These are phyloP conservation scores for Oopsacas minuta DNA, from an alignment of 37 sponge, comb jelly and placozoan species.

Conservation along the genomic window DNA sequence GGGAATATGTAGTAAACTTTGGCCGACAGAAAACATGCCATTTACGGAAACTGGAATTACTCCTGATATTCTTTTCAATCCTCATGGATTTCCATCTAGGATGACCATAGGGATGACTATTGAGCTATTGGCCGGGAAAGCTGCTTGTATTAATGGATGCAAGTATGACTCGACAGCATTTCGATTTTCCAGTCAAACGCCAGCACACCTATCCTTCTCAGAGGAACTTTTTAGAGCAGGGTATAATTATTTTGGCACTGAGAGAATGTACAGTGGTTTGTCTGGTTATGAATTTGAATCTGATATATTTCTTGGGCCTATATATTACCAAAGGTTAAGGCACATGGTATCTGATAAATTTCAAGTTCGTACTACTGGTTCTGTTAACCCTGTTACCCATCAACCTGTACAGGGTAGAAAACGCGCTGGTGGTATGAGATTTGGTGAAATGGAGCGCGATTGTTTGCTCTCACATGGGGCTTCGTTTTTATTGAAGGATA, in stretches of 20 bases:
- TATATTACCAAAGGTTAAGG: slow-evolving; percentile 92
- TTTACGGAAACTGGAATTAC: slow-evolving; percentile 92
- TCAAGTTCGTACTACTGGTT: slow-evolving; percentile 96
- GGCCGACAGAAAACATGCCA: slow-evolving; percentile 92
- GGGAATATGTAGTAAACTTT: slow-evolving; percentile 76
- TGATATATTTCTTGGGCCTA: slow-evolving; percentile 83
- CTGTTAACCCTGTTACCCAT: slow-evolving; percentile 81
- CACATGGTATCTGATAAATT: slow-evolving; percentile 98
- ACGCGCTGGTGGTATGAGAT: slow-evolving; percentile 71
- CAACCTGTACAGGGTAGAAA: slow-evolving; percentile 80
- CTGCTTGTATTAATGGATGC: slow-evolving; percentile 66
- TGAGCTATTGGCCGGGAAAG: slow-evolving; percentile 96
- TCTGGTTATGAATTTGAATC: slow-evolving; percentile 86
- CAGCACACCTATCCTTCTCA: slow-evolving; percentile 76
- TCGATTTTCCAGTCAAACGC: slow-evolving; percentile 65
- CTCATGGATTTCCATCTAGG: slow-evolving; percentile 96
- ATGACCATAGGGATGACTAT: slow-evolving; percentile 99
- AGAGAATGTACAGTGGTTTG: slow-evolving; percentile 85
- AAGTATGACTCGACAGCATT: slow-evolving; percentile 89
- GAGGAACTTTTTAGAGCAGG: slow-evolving; percentile 73
- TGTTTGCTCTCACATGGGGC: slow-evolving; percentile 84
- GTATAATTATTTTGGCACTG: slow-evolving; percentile 91
- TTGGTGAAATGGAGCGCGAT: slow-evolving; percentile 90
- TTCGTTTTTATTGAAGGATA: slow-evolving; percentile 81
- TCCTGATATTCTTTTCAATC: slow-evolving; percentile 97